phyloP scores from a whole-genome alignment of 2,888 invertebrate genomes.

The Heliconius aoede region DNA sequence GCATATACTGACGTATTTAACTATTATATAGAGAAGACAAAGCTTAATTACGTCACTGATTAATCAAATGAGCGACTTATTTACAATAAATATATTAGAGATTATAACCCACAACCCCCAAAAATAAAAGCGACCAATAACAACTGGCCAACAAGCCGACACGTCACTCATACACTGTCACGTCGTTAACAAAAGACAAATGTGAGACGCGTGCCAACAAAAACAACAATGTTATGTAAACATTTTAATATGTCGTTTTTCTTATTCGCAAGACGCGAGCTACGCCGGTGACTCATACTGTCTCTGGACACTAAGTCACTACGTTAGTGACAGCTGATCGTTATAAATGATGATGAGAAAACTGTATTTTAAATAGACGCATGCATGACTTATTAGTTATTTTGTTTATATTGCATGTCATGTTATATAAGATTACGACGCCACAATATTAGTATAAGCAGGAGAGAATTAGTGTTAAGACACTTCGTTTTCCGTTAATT shows the following conservation, averaged over 20 bases:
- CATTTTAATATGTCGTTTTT: conserved; percentile 32
- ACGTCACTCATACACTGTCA: conserved; percentile 26
- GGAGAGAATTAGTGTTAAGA: too few relatives aligned
- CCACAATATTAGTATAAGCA: too few relatives aligned
- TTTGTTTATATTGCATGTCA: too few relatives aligned
- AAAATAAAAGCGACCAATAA: background rate
- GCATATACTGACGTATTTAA: too few relatives aligned
- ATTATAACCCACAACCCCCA: background rate
- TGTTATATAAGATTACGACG: too few relatives aligned
- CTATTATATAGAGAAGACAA: too few relatives aligned
- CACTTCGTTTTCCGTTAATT: too few relatives aligned
- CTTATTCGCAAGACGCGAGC: conserved; percentile 1
- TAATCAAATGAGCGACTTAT: too few relatives aligned
- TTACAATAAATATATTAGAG: background rate
- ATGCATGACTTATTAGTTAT: background rate
- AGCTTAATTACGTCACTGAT: too few relatives aligned
- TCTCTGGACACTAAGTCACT: background rate
- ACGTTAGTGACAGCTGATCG: conserved; percentile 24
- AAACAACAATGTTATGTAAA: conserved; percentile 39
- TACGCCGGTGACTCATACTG: conserved; percentile 14
- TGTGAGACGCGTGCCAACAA: conserved; percentile 31
- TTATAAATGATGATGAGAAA: conserved; percentile 15
- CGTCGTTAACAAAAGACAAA: conserved; percentile 34
- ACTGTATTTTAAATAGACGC: background rate
- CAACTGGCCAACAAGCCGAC: conserved; percentile 12